phyloP scores from a whole-genome alignment of 2,113 vertebrate genomes.

The Coregonus clupeaformis region DNA sequence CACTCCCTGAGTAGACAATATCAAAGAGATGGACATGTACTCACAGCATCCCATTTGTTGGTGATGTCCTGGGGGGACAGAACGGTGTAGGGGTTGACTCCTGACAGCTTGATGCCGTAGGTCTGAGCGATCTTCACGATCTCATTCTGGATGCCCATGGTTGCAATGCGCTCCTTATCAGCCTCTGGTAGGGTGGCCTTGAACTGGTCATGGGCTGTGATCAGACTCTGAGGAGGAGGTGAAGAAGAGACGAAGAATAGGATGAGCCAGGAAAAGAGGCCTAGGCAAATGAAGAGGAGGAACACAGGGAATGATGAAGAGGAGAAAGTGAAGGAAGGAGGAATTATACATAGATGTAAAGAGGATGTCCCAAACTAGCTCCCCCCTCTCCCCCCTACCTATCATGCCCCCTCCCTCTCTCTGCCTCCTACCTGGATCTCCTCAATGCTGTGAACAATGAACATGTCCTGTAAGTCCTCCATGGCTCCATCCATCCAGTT shows the following conservation, averaged over 20 bases:
- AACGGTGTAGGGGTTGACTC: slow-evolving; percentile 85
- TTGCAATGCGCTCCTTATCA: slow-evolving; percentile 86
- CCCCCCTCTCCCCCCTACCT: too few relatives aligned
- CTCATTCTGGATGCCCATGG: slow-evolving; percentile 86
- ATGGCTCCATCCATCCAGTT: slow-evolving; percentile 88
- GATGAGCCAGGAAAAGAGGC: not conserved
- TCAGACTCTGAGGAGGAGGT: slow-evolving; percentile 73
- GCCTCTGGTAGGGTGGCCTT: slow-evolving; percentile 89
- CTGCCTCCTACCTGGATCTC: slow-evolving; percentile 78
- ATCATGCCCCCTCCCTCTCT: too few relatives aligned
- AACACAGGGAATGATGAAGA: too few relatives aligned
- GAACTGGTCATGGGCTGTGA: slow-evolving; percentile 92
- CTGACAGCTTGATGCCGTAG: slow-evolving; percentile 83
- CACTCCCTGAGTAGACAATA: too few relatives aligned
- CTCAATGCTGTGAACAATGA: slow-evolving; percentile 87
- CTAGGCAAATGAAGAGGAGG: too few relatives aligned
- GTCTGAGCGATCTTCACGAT: slow-evolving; percentile 93
- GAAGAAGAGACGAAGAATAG: not conserved
- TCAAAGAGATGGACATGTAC: slow-evolving; percentile 27
- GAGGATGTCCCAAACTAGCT: too few relatives aligned
- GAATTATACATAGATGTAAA: too few relatives aligned
- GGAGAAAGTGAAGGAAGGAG: too few relatives aligned
- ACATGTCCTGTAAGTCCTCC: slow-evolving; percentile 88
- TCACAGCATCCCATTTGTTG: slow-evolving; percentile 87
- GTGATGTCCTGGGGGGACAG: slow-evolving; percentile 81